Evolutionary conservation across 2,797 vertebrate genomes (phyloP).

Genomic region (Coregonus sp.): DNA sequence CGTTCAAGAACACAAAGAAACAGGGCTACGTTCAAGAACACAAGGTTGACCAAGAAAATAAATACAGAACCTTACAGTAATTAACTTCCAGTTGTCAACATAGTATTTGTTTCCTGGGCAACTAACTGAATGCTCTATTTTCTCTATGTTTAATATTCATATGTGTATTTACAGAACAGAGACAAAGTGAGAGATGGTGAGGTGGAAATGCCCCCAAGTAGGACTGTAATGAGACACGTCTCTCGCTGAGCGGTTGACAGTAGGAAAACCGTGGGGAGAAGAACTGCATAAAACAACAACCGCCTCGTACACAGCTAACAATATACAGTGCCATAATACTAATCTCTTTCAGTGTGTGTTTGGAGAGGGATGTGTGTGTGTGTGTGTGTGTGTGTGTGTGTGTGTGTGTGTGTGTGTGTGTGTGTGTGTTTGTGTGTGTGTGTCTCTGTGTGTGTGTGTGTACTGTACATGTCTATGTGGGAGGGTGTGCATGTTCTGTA

Average conservation of each 20-base stretch:
- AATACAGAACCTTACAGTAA: background rate
- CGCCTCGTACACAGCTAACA: background rate
- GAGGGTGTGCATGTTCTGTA: background rate
- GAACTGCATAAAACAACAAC: constrained; percentile 22
- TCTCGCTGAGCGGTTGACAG: constrained; percentile 48
- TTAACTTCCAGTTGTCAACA: background rate
- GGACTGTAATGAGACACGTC: constrained; percentile 49
- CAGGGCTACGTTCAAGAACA: no score
- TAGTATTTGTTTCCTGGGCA: constrained; percentile 2
- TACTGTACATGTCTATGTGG: background rate
- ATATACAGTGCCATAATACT: background rate
- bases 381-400: background rate
- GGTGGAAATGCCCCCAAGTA: constrained; percentile 42
- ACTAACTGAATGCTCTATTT: constrained; percentile 7
- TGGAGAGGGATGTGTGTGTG: constrained; percentile 16
- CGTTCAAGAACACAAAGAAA: no score
- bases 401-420: background rate
- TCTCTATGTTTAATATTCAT: constrained; percentile 30
- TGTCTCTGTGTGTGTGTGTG: no score
- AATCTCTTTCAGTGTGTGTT: background rate
- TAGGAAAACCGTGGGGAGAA: constrained; percentile 25
- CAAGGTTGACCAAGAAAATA: no score
- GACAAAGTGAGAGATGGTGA: constrained; percentile 27
- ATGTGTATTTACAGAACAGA: constrained; percentile 39
- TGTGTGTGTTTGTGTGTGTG: background rate